Conservation (phyloP, 2,113 vertebrate species). For the Naja naja region DNA sequence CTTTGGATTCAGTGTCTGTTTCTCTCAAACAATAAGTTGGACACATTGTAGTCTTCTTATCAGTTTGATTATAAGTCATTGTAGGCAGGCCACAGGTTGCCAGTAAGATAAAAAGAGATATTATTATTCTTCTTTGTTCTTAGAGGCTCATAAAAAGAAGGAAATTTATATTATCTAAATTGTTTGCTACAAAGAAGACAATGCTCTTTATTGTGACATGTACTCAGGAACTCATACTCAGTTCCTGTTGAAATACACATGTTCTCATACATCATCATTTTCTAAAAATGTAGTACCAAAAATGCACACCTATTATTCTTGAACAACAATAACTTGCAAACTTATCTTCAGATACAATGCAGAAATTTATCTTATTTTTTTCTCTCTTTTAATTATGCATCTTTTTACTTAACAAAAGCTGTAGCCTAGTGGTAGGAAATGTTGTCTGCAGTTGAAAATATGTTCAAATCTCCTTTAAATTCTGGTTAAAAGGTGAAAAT, state of each 20-base stretch:
- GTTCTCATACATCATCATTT: constrained; percentile 57
- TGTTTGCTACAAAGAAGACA: constrained; percentile 47
- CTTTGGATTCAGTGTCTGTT: not conserved
- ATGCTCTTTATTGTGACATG: constrained; percentile 55
- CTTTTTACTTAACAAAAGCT: not conserved
- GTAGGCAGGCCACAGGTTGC: constrained; percentile 33
- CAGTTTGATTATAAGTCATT: constrained; percentile 30
- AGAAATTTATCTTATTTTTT: not conserved
- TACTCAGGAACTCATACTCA: constrained; percentile 60
- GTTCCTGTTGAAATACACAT: constrained; percentile 54
- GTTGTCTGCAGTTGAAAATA: not conserved
- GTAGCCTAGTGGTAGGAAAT: not conserved
- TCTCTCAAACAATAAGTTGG: constrained; percentile 33
- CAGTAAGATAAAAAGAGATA: constrained; percentile 39
- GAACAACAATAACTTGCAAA: constrained; percentile 28
- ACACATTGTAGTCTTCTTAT: constrained; percentile 32
- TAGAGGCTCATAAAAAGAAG: constrained; percentile 56
- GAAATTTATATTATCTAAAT: constrained; percentile 53
- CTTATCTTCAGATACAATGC: constrained; percentile 38
- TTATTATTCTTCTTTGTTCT: constrained; percentile 36
- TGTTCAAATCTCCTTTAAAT: not conserved
- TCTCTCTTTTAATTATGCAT: not conserved
- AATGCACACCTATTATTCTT: not conserved
- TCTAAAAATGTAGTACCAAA: constrained; percentile 10
- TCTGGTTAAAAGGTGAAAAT: not conserved